Evolutionary conservation across 2,797 vertebrate species (phyloP).

Genomic region (Siniperca undulata): DNA sequence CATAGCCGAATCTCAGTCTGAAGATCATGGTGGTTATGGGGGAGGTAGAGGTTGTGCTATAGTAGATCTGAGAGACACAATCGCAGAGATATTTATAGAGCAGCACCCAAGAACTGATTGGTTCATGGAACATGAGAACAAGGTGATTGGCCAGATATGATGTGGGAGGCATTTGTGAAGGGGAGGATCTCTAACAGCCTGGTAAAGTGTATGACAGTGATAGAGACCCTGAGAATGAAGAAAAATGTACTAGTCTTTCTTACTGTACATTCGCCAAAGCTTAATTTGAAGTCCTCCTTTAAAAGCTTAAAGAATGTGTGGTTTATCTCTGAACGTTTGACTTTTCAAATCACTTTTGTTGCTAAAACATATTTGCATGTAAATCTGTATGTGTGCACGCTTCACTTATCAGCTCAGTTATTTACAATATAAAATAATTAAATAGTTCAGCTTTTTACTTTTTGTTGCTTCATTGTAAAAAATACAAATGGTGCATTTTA

Average conservation of each 20-base stretch:
- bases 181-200: background rate
- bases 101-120: slow-evolving; percentile 11
- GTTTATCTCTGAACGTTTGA: background rate
- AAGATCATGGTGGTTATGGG: background rate
- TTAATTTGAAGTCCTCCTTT: background rate
- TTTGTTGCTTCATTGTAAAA: background rate
- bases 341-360: background rate
- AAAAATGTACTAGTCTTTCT: background rate
- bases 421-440: background rate
- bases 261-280: background rate
- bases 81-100: slow-evolving; percentile 31
- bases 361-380: background rate
- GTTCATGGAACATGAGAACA: slow-evolving; percentile 19
- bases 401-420: background rate
- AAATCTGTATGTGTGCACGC: background rate
- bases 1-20: slow-evolving; percentile 41
- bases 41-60: background rate
- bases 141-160: background rate
- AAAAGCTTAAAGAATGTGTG: background rate
- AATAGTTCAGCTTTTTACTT: background rate
- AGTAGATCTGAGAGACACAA: slow-evolving; percentile 5
- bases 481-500: background rate
- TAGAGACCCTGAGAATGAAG: background rate
- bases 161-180: background rate
- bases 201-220: background rate